Evolutionary conservation across 2,888 invertebrate genomes (phyloP).

Genomic region (Diachrysia chrysitis): DNA sequence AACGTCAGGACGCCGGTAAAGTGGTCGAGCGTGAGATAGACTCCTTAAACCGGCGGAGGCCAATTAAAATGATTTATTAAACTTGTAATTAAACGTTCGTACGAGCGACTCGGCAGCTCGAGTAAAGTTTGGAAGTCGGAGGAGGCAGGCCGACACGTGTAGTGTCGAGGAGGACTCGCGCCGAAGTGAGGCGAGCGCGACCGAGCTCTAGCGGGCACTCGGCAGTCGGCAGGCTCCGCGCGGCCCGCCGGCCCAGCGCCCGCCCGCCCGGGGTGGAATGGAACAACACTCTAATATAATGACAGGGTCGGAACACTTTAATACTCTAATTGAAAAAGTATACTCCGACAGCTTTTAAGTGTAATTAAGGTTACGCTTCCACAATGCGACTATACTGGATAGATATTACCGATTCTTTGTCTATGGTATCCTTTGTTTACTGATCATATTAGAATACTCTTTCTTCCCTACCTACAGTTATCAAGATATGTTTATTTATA

Average conservation of each 20-base stretch:
- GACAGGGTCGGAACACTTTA: slow-evolving; percentile 89
- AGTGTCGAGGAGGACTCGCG: slow-evolving; percentile 70
- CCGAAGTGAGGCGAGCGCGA: slow-evolving; percentile 75
- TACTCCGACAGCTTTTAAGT: slow-evolving; percentile 85
- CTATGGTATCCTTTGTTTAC: slow-evolving; percentile 43
- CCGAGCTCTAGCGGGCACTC: slow-evolving; percentile 46
- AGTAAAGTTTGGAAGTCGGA: slow-evolving; percentile 81
- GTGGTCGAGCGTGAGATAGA: slow-evolving; percentile 25
- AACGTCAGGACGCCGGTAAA: slow-evolving; percentile 25
- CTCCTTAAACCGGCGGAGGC: slow-evolving; percentile 40
- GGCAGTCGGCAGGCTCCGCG: slow-evolving; percentile 51
- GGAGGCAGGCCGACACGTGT: slow-evolving; percentile 63
- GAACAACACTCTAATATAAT: slow-evolving; percentile 89
- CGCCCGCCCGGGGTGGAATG: slow-evolving; percentile 81
- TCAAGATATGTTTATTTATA: neutral
- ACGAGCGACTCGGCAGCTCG: slow-evolving; percentile 70
- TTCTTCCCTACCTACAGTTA: neutral
- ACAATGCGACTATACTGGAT: slow-evolving; percentile 66
- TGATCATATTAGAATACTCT: slow-evolving; percentile 29
- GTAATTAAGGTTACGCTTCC: slow-evolving; percentile 80
- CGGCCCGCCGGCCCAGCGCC: slow-evolving; percentile 65
- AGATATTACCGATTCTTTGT: slow-evolving; percentile 46
- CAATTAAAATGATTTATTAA: slow-evolving; percentile 63
- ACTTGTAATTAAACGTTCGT: slow-evolving; percentile 63
- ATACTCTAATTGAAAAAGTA: slow-evolving; percentile 89